Conservation (phyloP, 2,888 invertebrate genomes). For the Ennomos erosarius region DNA sequence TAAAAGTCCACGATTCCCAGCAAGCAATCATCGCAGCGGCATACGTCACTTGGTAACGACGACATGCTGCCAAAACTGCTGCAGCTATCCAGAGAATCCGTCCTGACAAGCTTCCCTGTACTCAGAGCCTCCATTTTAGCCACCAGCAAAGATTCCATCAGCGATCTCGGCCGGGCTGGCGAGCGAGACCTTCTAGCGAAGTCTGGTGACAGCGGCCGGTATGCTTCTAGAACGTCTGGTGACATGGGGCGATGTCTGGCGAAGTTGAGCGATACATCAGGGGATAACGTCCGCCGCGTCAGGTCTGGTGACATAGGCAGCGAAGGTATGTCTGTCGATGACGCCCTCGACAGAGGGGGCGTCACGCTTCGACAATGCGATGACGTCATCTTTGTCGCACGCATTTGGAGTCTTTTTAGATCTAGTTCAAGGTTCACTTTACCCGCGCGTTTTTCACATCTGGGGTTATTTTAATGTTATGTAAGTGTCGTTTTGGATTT, state of each 20-base stretch:
- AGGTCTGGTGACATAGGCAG: constrained; percentile 46
- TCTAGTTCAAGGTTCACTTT: constrained; percentile 3
- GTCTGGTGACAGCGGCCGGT: constrained; percentile 75
- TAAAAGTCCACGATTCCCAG: constrained; percentile 93
- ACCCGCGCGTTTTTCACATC: neutral
- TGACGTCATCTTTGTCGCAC: constrained; percentile 82
- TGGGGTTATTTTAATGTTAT: too few relatives aligned
- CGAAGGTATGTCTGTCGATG: constrained; percentile 69
- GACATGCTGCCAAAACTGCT: constrained; percentile 89
- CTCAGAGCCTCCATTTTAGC: constrained; percentile 92
- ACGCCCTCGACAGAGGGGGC: constrained; percentile 78
- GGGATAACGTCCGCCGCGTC: constrained; percentile 48
- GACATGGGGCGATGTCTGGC: constrained; percentile 66
- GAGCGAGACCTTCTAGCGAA: constrained; percentile 75
- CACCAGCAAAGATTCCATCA: constrained; percentile 92
- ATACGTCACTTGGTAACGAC: constrained; percentile 90
- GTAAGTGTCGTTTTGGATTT: neutral
- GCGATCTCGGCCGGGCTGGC: constrained; percentile 88
- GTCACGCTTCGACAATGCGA: constrained; percentile 81
- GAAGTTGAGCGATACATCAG: constrained; percentile 69
- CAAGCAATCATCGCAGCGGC: constrained; percentile 93
- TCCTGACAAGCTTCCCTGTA: constrained; percentile 86
- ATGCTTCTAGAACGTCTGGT: constrained; percentile 69
- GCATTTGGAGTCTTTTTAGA: constrained; percentile 57
- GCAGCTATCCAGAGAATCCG: constrained; percentile 91